Conservation (phyloP, 1,140 invertebrate genomes). For the Copidosoma floridanum region DNA sequence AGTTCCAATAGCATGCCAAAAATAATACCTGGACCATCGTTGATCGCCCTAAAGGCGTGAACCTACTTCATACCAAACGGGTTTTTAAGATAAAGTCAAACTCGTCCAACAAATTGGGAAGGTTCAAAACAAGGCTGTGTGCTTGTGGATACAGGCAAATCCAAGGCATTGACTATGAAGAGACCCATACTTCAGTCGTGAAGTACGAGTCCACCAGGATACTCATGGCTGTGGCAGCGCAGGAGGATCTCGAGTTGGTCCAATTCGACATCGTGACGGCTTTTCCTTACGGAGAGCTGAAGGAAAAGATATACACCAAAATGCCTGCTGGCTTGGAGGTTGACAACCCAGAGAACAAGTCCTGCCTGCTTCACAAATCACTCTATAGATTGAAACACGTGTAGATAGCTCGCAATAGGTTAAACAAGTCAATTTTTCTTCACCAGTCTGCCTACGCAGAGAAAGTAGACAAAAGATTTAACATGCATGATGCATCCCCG, state of each 20-base stretch:
- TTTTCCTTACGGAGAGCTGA: slow-evolving; percentile 47
- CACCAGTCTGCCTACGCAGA: neutral
- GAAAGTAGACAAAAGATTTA: neutral
- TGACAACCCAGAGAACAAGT: slow-evolving; percentile 40
- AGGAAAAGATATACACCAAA: slow-evolving; percentile 46
- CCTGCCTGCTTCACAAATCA: no score
- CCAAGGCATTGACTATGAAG: slow-evolving; percentile 37
- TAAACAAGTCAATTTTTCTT: neutral
- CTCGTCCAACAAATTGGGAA: slow-evolving; percentile 29
- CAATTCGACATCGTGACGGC: slow-evolving; percentile 46
- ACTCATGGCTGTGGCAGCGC: slow-evolving; percentile 36
- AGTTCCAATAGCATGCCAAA: slow-evolving; percentile 31
- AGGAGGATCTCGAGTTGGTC: slow-evolving; percentile 33
- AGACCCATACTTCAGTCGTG: slow-evolving; percentile 36
- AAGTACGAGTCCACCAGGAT: slow-evolving; percentile 36
- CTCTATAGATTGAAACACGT: slow-evolving; percentile 54
- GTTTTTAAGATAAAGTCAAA: slow-evolving; percentile 41
- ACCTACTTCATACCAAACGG: slow-evolving; percentile 38
- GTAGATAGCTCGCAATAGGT: neutral
- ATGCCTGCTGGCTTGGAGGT: slow-evolving; percentile 29
- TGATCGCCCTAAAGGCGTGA: slow-evolving; percentile 28
- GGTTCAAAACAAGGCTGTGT: slow-evolving; percentile 29
- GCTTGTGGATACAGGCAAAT: slow-evolving; percentile 36
- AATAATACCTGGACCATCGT: slow-evolving; percentile 41
- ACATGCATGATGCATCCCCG: neutral